These are phyloP conservation scores for Urosaurus nigricauda DNA, from an alignment of 2,797 vertebrate species.

Conservation along the genomic window DNA sequence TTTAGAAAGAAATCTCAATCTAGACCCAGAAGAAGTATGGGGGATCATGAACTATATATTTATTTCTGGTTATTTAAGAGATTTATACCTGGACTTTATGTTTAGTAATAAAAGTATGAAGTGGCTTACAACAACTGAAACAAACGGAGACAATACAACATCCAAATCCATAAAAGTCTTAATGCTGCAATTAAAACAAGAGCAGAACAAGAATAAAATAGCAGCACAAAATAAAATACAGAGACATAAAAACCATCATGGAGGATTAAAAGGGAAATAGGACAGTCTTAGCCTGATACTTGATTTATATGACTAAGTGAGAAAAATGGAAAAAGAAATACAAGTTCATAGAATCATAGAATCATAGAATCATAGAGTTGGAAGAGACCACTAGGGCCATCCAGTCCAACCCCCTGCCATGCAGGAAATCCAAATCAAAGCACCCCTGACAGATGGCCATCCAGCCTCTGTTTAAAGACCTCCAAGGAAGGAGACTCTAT, in stretches of 20 bases:
- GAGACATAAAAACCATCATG: not conserved
- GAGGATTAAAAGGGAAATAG: not conserved
- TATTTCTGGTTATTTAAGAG: slow-evolving; percentile 5
- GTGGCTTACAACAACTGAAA: not conserved
- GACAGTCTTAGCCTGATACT: not conserved
- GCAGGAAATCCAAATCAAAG: too few species aligned
- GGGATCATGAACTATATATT: not conserved
- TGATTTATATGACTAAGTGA: not conserved
- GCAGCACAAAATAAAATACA: slow-evolving; percentile 21
- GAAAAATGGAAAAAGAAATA: not conserved
- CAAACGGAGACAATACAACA: slow-evolving; percentile 5
- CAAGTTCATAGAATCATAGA: too few species aligned
- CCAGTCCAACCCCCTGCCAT: too few species aligned
- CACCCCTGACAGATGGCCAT: too few species aligned
- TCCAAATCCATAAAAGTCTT: not conserved
- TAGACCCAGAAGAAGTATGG: not conserved
- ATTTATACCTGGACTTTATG: not conserved
- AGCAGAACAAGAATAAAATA: not conserved
- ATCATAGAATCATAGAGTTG: too few species aligned
- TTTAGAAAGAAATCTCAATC: not conserved
- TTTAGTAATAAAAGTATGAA: not conserved
- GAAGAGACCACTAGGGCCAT: too few species aligned
- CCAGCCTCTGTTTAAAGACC: too few species aligned
- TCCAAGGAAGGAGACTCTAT: too few species aligned
- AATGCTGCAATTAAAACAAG: not conserved